phyloP scores from a whole-genome alignment of 2,113 vertebrate species.

The Zosterops pallidus region DNA sequence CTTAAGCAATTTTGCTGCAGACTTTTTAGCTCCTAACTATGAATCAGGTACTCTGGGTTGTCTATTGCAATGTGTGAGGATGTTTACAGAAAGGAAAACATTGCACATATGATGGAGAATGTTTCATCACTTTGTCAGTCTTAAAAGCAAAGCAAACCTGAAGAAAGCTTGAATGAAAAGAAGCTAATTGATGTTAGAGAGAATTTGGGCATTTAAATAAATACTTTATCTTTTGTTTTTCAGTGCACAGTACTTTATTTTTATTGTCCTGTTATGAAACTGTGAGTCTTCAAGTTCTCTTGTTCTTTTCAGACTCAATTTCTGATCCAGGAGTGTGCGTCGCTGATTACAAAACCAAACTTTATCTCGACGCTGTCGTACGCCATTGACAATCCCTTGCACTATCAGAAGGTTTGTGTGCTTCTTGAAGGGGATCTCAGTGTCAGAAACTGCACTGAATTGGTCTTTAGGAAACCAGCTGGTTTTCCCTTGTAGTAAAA shows the following conservation, averaged over 20 bases:
- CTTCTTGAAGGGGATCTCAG: neutral
- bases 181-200: neutral
- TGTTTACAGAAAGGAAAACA: neutral
- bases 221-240: neutral
- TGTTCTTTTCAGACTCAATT: slow-evolving; percentile 91
- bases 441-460: neutral
- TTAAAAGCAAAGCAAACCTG: neutral
- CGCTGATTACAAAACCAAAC: slow-evolving; percentile 98
- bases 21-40: neutral
- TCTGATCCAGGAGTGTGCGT: slow-evolving; percentile 99
- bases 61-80: neutral
- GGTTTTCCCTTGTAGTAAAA: neutral
- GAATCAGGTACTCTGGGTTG: neutral
- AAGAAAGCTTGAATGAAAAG: neutral
- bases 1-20: neutral
- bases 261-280: neutral
- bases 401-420: slow-evolving; percentile 96
- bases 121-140: neutral
- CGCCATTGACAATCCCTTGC: slow-evolving; percentile 99
- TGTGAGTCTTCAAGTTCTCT: neutral
- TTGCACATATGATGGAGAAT: neutral
- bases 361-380: slow-evolving; percentile 99
- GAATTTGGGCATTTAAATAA: neutral
- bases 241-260: neutral
- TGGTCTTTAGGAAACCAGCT: neutral